phyloP scores from a whole-genome alignment of 2,797 vertebrate species.

The Otolemur crassicaudatus region DNA sequence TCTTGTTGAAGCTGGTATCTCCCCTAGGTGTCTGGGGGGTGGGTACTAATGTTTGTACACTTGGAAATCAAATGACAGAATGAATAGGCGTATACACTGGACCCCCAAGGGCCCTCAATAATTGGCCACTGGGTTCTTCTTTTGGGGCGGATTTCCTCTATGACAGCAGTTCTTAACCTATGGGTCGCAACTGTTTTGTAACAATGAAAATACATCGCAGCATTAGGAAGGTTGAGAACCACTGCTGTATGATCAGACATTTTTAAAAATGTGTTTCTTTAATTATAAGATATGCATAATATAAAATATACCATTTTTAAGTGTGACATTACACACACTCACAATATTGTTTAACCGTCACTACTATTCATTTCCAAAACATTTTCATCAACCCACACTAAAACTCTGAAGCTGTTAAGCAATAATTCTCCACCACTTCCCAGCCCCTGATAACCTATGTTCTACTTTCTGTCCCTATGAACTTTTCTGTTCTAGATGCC shows the following conservation, averaged over 20 bases:
- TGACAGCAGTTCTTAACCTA: too few relatives aligned
- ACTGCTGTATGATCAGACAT: background rate
- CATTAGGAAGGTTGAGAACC: too few relatives aligned
- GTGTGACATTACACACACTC: background rate
- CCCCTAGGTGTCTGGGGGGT: background rate
- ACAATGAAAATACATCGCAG: too few relatives aligned
- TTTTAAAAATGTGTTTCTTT: background rate
- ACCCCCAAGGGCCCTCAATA: background rate
- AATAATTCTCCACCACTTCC: background rate
- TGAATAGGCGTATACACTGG: background rate
- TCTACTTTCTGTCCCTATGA: background rate
- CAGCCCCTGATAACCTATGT: background rate
- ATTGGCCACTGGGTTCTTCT: background rate
- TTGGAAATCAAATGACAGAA: conserved; percentile 45
- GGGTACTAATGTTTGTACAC: background rate
- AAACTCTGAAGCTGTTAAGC: background rate
- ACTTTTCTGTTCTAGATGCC: background rate
- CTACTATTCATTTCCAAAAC: background rate
- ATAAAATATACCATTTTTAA: conserved; percentile 9
- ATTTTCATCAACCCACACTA: background rate
- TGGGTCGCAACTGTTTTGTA: too few relatives aligned
- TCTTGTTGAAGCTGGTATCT: background rate
- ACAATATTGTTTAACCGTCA: background rate
- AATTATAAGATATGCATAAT: background rate
- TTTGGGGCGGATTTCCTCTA: background rate